phyloP scores from a whole-genome alignment of 2,888 invertebrate species.

The Drosophila stalkeri region DNA sequence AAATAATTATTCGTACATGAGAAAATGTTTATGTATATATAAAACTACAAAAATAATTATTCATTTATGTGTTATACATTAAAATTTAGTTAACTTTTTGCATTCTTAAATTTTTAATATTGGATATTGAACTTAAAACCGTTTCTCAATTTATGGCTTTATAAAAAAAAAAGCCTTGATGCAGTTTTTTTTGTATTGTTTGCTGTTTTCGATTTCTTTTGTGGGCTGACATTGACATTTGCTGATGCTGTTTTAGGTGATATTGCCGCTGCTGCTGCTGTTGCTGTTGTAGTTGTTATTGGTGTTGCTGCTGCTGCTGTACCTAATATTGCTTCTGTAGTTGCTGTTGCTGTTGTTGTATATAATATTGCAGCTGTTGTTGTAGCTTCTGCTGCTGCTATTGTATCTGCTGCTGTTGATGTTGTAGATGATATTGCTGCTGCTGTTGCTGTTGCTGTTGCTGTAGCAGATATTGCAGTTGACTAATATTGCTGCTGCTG shows the following conservation, averaged over 20 bases:
- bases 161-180: slow-evolving; percentile 42
- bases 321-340: not conserved
- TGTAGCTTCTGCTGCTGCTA: not conserved
- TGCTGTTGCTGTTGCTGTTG: not conserved
- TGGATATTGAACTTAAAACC: not conserved
- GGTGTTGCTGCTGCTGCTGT: not conserved
- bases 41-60: not conserved
- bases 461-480: not conserved
- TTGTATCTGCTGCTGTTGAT: not conserved
- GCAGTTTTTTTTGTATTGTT: slow-evolving; percentile 39
- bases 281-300: not conserved
- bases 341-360: not conserved
- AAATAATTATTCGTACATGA: no score
- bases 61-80: not conserved
- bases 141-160: slow-evolving; percentile 22
- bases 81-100: not conserved
- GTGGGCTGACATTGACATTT: slow-evolving; percentile 82
- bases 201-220: slow-evolving; percentile 53
- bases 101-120: slow-evolving; percentile 19
- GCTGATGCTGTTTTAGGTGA: slow-evolving; percentile 56
- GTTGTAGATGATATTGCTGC: not conserved
- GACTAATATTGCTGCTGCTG: not conserved
- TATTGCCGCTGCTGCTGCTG: slow-evolving; percentile 23
- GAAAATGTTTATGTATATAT: no score
- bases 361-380: not conserved